Conservation (phyloP, 2,113 vertebrate species). For the Stigmatopora nigra region DNA sequence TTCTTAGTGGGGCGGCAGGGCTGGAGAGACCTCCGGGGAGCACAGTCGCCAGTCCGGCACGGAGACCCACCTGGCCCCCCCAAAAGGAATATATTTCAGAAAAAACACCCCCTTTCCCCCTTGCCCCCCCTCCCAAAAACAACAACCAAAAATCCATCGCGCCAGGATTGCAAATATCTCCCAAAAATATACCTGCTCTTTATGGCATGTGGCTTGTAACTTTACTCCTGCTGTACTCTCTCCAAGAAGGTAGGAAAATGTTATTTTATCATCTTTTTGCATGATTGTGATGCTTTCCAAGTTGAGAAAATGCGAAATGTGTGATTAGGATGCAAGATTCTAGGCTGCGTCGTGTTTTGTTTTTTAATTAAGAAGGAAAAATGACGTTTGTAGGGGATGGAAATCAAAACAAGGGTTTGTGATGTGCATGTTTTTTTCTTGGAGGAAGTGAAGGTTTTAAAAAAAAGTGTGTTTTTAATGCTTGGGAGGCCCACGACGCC, state of each 20-base stretch:
- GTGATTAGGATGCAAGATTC: neutral
- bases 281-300: conserved; percentile 18
- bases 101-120: neutral
- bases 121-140: neutral
- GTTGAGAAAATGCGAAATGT: conserved; percentile 11
- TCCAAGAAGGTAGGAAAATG: conserved; percentile 80
- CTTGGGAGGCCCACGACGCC: conserved; percentile 27
- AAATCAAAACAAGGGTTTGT: neutral
- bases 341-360: neutral
- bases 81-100: neutral
- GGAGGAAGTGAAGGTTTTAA: neutral
- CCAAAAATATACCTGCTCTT: conserved; percentile 82
- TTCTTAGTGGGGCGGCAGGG: conserved; percentile 68
- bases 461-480: conserved; percentile 39
- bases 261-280: conserved; percentile 2
- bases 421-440: neutral
- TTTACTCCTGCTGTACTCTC: conserved; percentile 94
- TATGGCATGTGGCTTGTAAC: conserved; percentile 98
- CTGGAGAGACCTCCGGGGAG: conserved; percentile 73
- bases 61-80: conserved; percentile 65
- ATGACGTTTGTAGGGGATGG: neutral
- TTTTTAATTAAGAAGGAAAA: neutral
- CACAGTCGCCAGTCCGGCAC: conserved; percentile 71
- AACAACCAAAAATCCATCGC: conserved; percentile 57
- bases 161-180: conserved; percentile 83